Percentiles rank a stretch among this genome's conserved stretches.
Conservation (phyloP, 2,113 vertebrate genomes). For the Proteles cristata region DNA sequence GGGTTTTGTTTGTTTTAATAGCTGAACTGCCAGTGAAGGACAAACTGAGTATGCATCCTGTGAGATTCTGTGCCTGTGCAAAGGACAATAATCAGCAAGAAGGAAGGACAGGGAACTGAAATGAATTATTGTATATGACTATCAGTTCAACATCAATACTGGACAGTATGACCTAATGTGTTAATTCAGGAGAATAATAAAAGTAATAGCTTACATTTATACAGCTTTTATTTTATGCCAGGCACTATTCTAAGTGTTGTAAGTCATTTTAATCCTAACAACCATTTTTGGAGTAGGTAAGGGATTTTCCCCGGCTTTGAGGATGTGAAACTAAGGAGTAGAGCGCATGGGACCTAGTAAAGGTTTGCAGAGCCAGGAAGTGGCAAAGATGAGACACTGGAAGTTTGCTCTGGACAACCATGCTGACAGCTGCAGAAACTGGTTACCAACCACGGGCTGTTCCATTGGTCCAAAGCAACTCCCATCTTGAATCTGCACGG, state of each 20-base stretch:
- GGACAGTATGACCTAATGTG: neutral
- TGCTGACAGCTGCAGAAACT: neutral
- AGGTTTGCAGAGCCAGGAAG: slow-evolving; percentile 3
- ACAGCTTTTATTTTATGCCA: neutral
- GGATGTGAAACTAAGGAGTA: neutral
- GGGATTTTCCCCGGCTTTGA: neutral
- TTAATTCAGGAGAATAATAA: neutral
- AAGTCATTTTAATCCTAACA: neutral
- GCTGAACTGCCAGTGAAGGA: neutral
- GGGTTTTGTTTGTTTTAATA: neutral
- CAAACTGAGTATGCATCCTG: neutral
- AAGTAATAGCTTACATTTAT: neutral
- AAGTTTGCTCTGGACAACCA: slow-evolving; percentile 34
- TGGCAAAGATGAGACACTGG: neutral
- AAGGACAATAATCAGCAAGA: neutral
- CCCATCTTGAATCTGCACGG: neutral
- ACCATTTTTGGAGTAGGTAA: neutral
- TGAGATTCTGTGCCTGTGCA: neutral
- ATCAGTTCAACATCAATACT: neutral
- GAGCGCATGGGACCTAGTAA: neutral
- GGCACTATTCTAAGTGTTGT: neutral
- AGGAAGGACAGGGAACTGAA: neutral
- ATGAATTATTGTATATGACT: neutral
- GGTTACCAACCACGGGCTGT: neutral
- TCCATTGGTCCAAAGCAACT: neutral